Evolutionary conservation across 2,888 invertebrate species (phyloP), one percentile per base, ranked within the genome.

Genomic region (Rhynchonema sp.): DNA sequence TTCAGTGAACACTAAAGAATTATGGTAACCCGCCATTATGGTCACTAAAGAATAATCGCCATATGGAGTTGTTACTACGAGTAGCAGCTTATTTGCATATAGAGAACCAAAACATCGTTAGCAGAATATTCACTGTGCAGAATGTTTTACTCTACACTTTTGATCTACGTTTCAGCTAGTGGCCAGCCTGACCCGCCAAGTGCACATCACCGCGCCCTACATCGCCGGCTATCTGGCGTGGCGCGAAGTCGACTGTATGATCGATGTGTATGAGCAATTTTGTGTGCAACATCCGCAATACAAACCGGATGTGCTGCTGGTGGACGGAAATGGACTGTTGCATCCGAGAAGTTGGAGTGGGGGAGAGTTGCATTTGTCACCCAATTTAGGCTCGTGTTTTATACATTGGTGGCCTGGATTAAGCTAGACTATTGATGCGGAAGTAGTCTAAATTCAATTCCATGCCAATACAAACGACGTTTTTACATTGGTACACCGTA

Each of bases 241-340:
- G 63, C 66, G 77, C 22, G 78, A 78, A 66, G 74, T 70, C 0
- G 68, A 68, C 2, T 70, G 72, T 46, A 63, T 75, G 22, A 65
- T 72, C 9, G 64, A 68, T 1, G 61, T 68, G 28, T 56, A 70
- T 20, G 52, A 59, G n/a, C 29, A 65, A 17, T 64, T 75, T 29
- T 61, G 67, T 46, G 30, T 62, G 46, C 58, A 55, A 1, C 59
- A 67, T 1, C 74, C 74, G 2, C 62, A 74, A 3, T 64, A 69
- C 17, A 60, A 67, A 55, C 76, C 77, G 9, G 73, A 77, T 69
- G 69, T 76, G 2, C 64, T 78, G 1, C 65, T 78, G 60, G 72
- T 77, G 49, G 78, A 78, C 68, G 78, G 77, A 2, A 78, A 78
- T 69, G 78, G 78, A 9, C 65, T 71, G 46, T 68, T 76, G 28